Base-by-base conservation (phyloP, 2,888 invertebrate genomes). In the Lagria hirta region DNA sequence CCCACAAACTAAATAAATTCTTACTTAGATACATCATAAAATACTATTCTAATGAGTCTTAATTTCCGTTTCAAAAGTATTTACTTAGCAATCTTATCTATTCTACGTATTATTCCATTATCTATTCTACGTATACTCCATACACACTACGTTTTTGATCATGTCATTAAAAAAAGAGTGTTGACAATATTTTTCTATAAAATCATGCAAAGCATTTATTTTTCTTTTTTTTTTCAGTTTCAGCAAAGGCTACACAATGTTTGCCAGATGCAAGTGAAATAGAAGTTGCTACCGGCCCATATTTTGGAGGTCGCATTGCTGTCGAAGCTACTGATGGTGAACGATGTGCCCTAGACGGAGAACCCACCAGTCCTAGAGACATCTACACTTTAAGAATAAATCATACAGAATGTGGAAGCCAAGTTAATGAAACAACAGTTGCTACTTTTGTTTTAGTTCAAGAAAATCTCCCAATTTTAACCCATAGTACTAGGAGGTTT, bases 361-460 rank as follows among this genome's bases (percentile, higher is more conserved):
- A 88, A 64, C 80, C 84, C 1, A 78, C 79, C 56, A 86, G 85
- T 66, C 75, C 82, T 0, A 79, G 81, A 55, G 86, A 87, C 53
- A 82, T 80, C 1, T 89, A 89, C 70, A 82, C 82, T 1, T 75
- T 89, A 61, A 73, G 84, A 46, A 87, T 88, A 50, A 81, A 84
- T 64, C 87, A 88, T 62, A 79, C 81, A 32, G 78, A 79, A 56
- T 88, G 88, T 61, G 86, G 66, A 5, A 66, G 66, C 45, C 61
- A 61, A 47, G 83, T 87, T 15, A 87, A 88, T 57, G 84, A 84
- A 29, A 86, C 87, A 12, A 85, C 86, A 0, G 88, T 88, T 13
- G 86, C 88, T 23, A 88, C 87, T 0, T 88, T 87, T 64, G 86
- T 89, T 15, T 79, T 88, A 17, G 89, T 89, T 3, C 88, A 88